Evolutionary conservation across 35 echinoderm and acorn worm genomes (phyloP).

Genomic region (Apostichopus japonicus): DNA sequence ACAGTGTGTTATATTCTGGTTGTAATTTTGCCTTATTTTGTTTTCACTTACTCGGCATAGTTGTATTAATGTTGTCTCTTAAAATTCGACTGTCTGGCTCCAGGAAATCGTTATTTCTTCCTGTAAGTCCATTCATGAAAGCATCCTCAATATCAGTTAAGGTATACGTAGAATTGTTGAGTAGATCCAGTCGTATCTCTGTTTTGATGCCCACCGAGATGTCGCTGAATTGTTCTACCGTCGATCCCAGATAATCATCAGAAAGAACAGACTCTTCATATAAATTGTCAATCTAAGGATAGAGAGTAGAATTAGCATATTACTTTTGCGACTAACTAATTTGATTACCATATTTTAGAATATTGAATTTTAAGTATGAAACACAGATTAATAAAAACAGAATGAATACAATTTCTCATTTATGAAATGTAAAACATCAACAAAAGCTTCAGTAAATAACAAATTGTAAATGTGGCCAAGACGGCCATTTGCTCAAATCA

Average conservation of each 20-base stretch:
- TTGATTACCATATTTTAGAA: no score
- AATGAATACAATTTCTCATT: no score
- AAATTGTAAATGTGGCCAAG: no score
- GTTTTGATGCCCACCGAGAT: background rate
- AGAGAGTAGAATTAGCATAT: background rate
- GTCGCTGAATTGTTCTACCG: conserved; percentile 6
- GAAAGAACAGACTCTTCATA: background rate
- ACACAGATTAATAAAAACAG: no score
- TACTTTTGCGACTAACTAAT: no score
- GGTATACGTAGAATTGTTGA: conserved; percentile 15
- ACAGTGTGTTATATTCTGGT: no score
- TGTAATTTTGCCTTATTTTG: no score
- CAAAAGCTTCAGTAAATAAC: no score
- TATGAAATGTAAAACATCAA: no score
- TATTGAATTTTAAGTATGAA: no score
- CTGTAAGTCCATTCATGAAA: conserved; percentile 45
- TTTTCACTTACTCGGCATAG: conserved; percentile 12
- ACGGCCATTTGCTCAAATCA: no score
- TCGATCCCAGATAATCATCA: conserved; percentile 19
- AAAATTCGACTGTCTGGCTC: conserved; percentile 60
- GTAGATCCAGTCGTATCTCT: conserved; percentile 30
- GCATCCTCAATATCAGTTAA: conserved; percentile 15
- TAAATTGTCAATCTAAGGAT: conserved; percentile 20
- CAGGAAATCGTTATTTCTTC: conserved; percentile 47
- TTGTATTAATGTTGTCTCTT: conserved; percentile 20